Evolutionary conservation across 2,888 invertebrate genomes (phyloP), one percentile per base, ranked within the genome.

Genomic region (Chloromyia formosa): DNA sequence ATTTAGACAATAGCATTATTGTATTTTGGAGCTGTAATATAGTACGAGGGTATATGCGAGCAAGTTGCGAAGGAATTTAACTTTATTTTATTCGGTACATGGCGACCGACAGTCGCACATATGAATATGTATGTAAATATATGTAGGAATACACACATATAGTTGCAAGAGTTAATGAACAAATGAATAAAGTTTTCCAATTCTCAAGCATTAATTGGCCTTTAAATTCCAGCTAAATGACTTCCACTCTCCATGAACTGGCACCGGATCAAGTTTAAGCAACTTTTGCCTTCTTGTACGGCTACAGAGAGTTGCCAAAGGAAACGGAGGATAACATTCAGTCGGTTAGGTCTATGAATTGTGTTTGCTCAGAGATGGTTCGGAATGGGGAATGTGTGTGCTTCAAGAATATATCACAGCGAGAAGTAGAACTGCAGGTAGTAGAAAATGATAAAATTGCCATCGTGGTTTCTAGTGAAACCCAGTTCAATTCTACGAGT

Each of bases 121-220:
- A 60, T 49, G 27, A 35, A 35, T 35, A 35, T 7, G 7, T 7
- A 35, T 35, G 27, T 35, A 35, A 35, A 35, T 4, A 35, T 35
- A 35, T 35, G 27, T 35, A 35, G 27, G 3, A 35, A 35, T n/a
- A 35, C 27, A 35, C 27, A 35, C 27, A 35, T 35, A 35, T 7
- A 35, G 71, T 58, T 56, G 64, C 62, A 64, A 68, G 23, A 73
- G 73, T 68, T 76, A 76, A 76, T 76, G 75, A 76, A 74, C 75
- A 76, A 69, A 69, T 68, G 74, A 76, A 69, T 76, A 76, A 76
- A 76, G 66, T 76, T 76, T 76, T 76, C 76, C 60, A 75, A 76
- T 76, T 76, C 73, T 61, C 53, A 62, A 71, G 74, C 73, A 76
- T 75, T 76, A 76, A 76, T 76, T 76, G 76, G 76, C 75, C 73